phyloP scores from a whole-genome alignment of 37 sponge, comb jelly and placozoan genomes.

The Halisarca cf. caerulea region DNA sequence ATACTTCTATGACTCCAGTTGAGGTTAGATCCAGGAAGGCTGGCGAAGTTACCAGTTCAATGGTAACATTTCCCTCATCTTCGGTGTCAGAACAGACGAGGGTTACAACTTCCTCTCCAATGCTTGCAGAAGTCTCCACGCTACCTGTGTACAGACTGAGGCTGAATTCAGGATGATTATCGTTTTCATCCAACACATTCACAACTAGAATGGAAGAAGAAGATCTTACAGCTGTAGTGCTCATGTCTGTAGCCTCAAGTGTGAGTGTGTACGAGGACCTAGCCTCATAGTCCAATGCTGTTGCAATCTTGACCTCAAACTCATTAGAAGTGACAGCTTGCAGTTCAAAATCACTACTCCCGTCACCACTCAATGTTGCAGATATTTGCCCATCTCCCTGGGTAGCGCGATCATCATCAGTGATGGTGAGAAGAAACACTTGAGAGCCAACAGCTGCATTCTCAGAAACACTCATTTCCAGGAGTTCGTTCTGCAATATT shows the following conservation, averaged over 20 bases:
- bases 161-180: conserved; percentile 44
- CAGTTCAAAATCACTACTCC: conserved; percentile 5
- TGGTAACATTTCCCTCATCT: conserved; percentile 15
- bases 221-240: not conserved
- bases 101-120: not conserved
- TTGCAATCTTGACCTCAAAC: conserved; percentile 11
- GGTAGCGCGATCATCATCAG: conserved; percentile 12
- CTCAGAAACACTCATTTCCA: conserved; percentile 12
- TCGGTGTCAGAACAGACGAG: conserved; percentile 55
- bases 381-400: not conserved
- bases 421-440: not conserved
- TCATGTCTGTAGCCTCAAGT: conserved; percentile 50
- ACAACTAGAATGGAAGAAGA: conserved; percentile 16
- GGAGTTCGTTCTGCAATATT: not conserved
- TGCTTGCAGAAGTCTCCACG: not conserved
- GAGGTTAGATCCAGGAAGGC: conserved; percentile 20
- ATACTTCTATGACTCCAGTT: not conserved
- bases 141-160: conserved; percentile 23
- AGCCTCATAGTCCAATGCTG: conserved; percentile 54
- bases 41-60: conserved; percentile 16
- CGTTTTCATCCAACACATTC: conserved; percentile 45
- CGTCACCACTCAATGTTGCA: not conserved
- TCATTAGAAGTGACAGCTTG: not conserved
- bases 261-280: conserved; percentile 31
- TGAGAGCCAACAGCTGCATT: conserved; percentile 1